Base-by-base conservation (phyloP, 2,888 invertebrate species). In the Galeruca laticollis region DNA sequence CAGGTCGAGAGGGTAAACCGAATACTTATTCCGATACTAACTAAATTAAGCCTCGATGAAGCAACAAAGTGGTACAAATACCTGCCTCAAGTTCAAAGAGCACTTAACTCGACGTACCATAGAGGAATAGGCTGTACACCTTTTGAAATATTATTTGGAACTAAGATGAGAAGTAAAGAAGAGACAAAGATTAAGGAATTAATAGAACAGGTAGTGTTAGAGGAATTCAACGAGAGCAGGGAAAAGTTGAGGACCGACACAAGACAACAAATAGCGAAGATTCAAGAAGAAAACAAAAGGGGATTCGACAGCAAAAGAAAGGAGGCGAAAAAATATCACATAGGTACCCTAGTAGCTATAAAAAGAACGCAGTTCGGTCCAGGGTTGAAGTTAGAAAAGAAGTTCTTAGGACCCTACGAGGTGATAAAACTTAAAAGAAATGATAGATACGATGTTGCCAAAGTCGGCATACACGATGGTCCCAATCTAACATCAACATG, bases 1-100 rank as follows among this genome's bases (percentile, higher is more conserved):
- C 82, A 84, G 68, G 81, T 82, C 0, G 82, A 83, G 56, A 64
- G 84, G n/a, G 70, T 82, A 0, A 79, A 84, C 65, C 69, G 76
- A 8, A 79, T 76, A 2, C 74, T 84, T 2, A 80, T 82, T 54
- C 75, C 81, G 0, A 69, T 82, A 15, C 43, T 84, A 9, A 76
- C 83, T 1, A 84, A 85, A 64, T 52, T 85, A 9, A 76, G 80
- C 13, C 63, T 79, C 2, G 78, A 78, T 11, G 76, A 82, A n/a
- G 81, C 81, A 0, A 69, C 68, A 2, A 73, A 79, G 20, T 84
- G 82, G 81, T 81, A 79, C 64, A 77, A 74, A 40, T n/a, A 66
- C 31, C 74, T 52, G 71, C 81, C 70, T 11, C 62, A 52, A 40
- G 72, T 78, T 26, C 77, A 81, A 69, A 73, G 76, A 75, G 73